Percentiles rank a stretch among this genome's conserved stretches.
Evolutionary conservation across 2,113 vertebrate species (phyloP).

Genomic region (Mystacornis crossleyi): DNA sequence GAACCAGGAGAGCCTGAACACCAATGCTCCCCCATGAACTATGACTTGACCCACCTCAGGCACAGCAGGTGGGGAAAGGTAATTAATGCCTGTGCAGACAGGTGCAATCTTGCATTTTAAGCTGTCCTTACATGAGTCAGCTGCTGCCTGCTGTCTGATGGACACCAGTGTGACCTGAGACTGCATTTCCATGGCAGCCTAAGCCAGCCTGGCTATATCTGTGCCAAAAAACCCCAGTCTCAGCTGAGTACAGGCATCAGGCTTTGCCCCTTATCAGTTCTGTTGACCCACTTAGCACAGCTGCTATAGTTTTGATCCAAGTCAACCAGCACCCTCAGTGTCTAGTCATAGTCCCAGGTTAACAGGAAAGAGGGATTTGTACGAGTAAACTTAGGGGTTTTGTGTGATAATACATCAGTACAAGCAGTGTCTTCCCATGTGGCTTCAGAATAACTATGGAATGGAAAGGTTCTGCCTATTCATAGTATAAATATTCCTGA

Average conservation of each 20-base stretch:
- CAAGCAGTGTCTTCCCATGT: not conserved
- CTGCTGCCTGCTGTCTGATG: not conserved
- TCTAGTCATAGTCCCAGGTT: not conserved
- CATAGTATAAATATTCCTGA: not conserved
- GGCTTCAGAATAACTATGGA: not conserved
- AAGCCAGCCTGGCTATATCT: not conserved
- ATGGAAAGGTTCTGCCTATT: not conserved
- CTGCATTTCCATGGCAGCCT: not conserved
- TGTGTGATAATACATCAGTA: not conserved
- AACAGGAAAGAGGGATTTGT: not conserved
- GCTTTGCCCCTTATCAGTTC: not conserved
- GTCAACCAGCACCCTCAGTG: not conserved
- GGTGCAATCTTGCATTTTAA: not conserved
- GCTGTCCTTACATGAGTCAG: not conserved
- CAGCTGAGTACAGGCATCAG: not conserved
- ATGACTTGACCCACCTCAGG: rapidly evolving
- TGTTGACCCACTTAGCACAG: not conserved
- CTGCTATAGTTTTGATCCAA: not conserved
- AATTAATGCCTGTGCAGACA: not conserved
- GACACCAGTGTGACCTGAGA: not conserved
- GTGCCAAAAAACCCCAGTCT: not conserved
- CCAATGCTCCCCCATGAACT: not conserved
- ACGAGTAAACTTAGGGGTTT: not conserved
- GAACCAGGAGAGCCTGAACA: not conserved
- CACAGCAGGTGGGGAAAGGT: not conserved